These are phyloP conservation scores for Eupsilia transversa DNA, from an alignment of 2,888 invertebrate genomes.

Conservation along the genomic window DNA sequence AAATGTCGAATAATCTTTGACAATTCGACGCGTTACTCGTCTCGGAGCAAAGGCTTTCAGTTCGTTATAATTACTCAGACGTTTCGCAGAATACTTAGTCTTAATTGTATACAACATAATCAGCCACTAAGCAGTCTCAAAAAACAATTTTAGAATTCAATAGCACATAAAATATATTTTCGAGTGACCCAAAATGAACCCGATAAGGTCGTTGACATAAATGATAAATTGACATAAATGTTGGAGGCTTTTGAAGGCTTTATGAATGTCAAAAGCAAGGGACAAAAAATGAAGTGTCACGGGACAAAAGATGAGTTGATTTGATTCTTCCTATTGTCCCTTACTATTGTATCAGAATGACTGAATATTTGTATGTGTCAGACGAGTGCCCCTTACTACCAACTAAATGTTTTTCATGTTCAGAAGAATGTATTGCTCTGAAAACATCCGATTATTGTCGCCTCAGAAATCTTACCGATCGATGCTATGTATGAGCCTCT, in stretches of 20 bases:
- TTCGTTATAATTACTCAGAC: conserved; percentile 51
- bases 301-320: neutral
- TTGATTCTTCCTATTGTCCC: conserved; percentile 5
- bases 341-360: neutral
- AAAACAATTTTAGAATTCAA: conserved; percentile 7
- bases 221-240: conserved; percentile 11
- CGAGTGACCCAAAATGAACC: neutral
- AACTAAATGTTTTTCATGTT: neutral
- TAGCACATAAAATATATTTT: neutral
- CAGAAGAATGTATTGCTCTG: neutral
- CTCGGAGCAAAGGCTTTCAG: conserved; percentile 40
- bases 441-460: neutral
- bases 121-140: neutral
- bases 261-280: neutral
- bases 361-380: conserved; percentile 5
- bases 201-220: conserved; percentile 4
- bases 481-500: neutral
- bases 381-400: neutral
- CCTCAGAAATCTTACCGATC: neutral
- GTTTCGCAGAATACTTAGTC: conserved; percentile 22
- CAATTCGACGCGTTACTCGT: conserved; percentile 40
- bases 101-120: conserved; percentile 15
- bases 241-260: conserved; percentile 1
- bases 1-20: conserved; percentile 39
- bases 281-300: neutral